These are phyloP conservation scores for Drosophila sturtevanti DNA, from an alignment of 1,140 invertebrate species.

Conservation along the genomic window DNA sequence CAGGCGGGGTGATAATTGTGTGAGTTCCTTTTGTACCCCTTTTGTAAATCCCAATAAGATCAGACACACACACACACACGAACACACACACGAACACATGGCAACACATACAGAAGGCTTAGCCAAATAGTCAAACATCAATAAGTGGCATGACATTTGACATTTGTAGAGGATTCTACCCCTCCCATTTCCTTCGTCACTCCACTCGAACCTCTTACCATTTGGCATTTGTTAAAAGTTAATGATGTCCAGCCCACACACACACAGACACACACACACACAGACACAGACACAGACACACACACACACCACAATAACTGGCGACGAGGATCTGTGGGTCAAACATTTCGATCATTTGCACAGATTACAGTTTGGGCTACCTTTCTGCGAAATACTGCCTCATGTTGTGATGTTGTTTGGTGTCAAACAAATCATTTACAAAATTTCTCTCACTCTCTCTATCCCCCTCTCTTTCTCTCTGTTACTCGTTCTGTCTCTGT, in stretches of 20 bases:
- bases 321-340: neutral
- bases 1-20: slow-evolving; percentile 63
- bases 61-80: slow-evolving; percentile 27
- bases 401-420: slow-evolving; percentile 5
- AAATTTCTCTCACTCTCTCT: neutral
- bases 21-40: slow-evolving; percentile 59
- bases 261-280: slow-evolving; percentile 19
- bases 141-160: slow-evolving; percentile 70
- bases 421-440: slow-evolving; percentile 5
- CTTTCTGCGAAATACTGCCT: neutral
- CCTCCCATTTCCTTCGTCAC: neutral
- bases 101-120: slow-evolving; percentile 30
- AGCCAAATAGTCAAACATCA: slow-evolving; percentile 46
- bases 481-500: neutral
- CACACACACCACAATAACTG: too few relatives aligned
- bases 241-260: slow-evolving; percentile 45
- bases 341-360: neutral
- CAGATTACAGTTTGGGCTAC: neutral
- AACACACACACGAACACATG: slow-evolving; percentile 15
- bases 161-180: slow-evolving; percentile 43
- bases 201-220: slow-evolving; percentile 1
- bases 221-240: slow-evolving; percentile 56
- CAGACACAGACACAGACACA: slow-evolving; percentile 18
- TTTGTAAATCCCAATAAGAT: slow-evolving; percentile 64
- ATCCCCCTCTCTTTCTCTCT: neutral